Percentiles rank a stretch among this genome's conserved stretches.
Evolutionary conservation across 2,797 vertebrate genomes (phyloP).

Genomic region (Clarias platycephalus): DNA sequence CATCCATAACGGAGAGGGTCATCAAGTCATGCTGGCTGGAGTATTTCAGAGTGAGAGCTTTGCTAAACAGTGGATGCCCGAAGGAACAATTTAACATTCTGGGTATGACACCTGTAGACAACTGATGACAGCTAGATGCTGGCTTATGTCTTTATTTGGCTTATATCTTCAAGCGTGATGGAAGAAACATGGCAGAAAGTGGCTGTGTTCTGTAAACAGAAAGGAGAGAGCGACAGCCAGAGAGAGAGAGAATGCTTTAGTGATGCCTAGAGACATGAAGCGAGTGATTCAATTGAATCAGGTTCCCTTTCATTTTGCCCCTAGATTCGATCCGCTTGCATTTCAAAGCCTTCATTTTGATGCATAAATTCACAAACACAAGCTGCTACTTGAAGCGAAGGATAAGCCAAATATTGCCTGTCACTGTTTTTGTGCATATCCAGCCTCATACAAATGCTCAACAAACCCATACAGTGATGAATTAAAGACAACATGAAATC

Average conservation of each 20-base stretch:
- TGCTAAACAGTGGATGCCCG: constrained; percentile 68
- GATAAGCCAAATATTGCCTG: not conserved
- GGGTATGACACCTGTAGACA: constrained; percentile 66
- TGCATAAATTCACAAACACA: constrained; percentile 32
- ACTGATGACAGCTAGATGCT: constrained; percentile 66
- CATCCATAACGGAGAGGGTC: constrained; percentile 61
- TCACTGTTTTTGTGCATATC: not conserved
- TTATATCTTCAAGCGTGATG: constrained; percentile 55
- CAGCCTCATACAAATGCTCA: not conserved
- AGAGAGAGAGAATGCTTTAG: not conserved
- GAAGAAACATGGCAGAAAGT: constrained; percentile 53
- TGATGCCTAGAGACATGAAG: constrained; percentile 18
- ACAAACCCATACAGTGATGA: not conserved
- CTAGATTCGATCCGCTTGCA: constrained; percentile 6
- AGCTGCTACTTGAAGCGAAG: constrained; percentile 17
- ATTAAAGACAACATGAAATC: not conserved
- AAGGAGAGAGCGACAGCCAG: constrained; percentile 11
- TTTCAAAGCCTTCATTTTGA: constrained; percentile 33
- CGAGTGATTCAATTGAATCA: constrained; percentile 21
- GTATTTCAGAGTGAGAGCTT: constrained; percentile 67
- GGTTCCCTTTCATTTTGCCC: constrained; percentile 32
- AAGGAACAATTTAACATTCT: constrained; percentile 63
- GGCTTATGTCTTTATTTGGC: constrained; percentile 78
- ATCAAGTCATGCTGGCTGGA: constrained; percentile 73
- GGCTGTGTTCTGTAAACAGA: constrained; percentile 71